Conservation (phyloP, 2,113 vertebrate species). For the Saguinus imperator region DNA sequence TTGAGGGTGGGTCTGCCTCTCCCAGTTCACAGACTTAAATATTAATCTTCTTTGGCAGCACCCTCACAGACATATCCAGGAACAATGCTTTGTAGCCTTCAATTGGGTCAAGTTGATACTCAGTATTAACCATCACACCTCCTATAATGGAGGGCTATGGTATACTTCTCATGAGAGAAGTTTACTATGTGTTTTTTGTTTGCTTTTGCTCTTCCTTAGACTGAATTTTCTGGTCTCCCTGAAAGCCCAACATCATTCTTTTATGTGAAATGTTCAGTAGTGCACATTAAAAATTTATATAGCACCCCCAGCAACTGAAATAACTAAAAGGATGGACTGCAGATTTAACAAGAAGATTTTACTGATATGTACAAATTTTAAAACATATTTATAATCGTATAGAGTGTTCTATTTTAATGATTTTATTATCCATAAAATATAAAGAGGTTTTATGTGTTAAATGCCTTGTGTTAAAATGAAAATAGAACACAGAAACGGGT, state of each 20-base stretch:
- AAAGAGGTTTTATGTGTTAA: background rate
- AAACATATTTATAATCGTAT: background rate
- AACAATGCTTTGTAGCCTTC: too few relatives aligned
- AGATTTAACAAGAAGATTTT: background rate
- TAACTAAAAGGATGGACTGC: background rate
- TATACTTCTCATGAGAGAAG: background rate
- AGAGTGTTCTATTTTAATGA: background rate
- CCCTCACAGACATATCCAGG: too few relatives aligned
- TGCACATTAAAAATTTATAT: background rate
- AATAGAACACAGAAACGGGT: background rate
- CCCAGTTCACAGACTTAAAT: too few relatives aligned
- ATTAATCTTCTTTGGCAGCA: too few relatives aligned
- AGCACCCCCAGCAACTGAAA: background rate
- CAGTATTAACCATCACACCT: too few relatives aligned
- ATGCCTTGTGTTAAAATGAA: too few relatives aligned
- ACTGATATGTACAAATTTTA: background rate
- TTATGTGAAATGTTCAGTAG: background rate
- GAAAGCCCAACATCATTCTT: background rate
- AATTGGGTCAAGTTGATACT: too few relatives aligned
- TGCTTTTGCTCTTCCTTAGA: background rate
- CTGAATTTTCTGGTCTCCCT: background rate
- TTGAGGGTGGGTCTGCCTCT: too few relatives aligned
- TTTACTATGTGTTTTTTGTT: background rate
- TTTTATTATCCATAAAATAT: background rate
- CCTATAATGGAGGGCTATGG: background rate